These are phyloP conservation scores for Rhingia campestris DNA, from an alignment of 2,888 invertebrate genomes.

Conservation along the genomic window DNA sequence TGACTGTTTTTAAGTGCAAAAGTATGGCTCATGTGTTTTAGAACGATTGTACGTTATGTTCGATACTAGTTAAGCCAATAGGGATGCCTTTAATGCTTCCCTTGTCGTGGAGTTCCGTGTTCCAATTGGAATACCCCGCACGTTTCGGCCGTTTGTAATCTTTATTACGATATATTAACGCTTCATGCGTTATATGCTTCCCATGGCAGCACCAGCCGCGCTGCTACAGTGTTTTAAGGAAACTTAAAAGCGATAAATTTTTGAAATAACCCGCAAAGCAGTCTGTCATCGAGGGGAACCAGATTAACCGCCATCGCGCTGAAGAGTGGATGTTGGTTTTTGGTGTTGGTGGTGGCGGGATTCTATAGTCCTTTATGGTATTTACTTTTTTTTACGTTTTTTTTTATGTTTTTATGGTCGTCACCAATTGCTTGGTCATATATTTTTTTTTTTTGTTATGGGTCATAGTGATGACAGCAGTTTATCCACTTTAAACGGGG, in stretches of 20 bases:
- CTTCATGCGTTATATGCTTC: constrained; percentile 63
- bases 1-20: constrained; percentile 60
- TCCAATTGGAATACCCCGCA: constrained; percentile 53
- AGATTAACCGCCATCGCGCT: constrained; percentile 68
- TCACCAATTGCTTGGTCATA: constrained; percentile 32
- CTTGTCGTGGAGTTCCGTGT: constrained; percentile 10
- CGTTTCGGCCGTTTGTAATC: constrained; percentile 71
- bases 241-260: constrained; percentile 69
- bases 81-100: constrained; percentile 25
- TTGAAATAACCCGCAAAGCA: constrained; percentile 67
- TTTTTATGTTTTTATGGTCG: constrained; percentile 40
- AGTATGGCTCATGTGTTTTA: constrained; percentile 63
- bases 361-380: constrained; percentile 6
- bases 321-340: constrained; percentile 59
- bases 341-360: constrained; percentile 43
- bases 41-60: constrained; percentile 61
- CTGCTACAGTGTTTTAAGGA: constrained; percentile 59
- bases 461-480: constrained; percentile 67
- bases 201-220: constrained; percentile 1
- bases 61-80: constrained; percentile 32
- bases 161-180: constrained; percentile 72
- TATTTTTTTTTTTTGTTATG: constrained; percentile 27
- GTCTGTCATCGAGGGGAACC: constrained; percentile 70
- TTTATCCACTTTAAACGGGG: constrained; percentile 68
- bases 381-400: neutral